These are phyloP conservation scores for Theropithecus gelada DNA, from an alignment of 2,113 vertebrate species.

Conservation along the genomic window DNA sequence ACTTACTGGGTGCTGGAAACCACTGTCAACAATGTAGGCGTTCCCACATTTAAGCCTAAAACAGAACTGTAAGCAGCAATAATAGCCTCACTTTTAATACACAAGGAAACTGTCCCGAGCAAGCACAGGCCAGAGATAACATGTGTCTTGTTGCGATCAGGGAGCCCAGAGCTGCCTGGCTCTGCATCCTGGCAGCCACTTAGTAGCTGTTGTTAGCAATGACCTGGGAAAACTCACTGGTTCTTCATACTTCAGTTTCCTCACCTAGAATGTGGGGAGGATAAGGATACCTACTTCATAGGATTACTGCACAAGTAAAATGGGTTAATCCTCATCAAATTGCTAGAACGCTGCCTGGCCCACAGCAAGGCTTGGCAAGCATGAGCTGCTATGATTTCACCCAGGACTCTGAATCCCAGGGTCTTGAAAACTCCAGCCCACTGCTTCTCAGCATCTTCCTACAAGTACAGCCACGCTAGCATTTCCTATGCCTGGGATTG, in stretches of 20 bases:
- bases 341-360: not conserved
- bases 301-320: not conserved
- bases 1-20: not conserved
- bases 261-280: not conserved
- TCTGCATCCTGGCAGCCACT: not conserved
- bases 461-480: not conserved
- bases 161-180: not conserved
- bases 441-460: not conserved
- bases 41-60: not conserved
- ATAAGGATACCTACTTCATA: not conserved
- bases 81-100: not conserved
- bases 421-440: not conserved
- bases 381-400: fast-evolving
- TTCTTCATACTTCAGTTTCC: not conserved
- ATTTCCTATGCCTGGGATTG: not conserved
- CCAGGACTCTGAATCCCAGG: not conserved
- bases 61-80: not conserved
- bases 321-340: not conserved
- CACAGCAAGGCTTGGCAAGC: fast-evolving
- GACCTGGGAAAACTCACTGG: not conserved
- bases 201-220: not conserved
- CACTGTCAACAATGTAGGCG: fast-evolving
- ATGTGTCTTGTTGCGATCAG: not conserved
- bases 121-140: not conserved
- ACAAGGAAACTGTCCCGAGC: not conserved